Base-by-base conservation (phyloP, 2,888 invertebrate genomes). In the Temnothorax rugatulus region DNA sequence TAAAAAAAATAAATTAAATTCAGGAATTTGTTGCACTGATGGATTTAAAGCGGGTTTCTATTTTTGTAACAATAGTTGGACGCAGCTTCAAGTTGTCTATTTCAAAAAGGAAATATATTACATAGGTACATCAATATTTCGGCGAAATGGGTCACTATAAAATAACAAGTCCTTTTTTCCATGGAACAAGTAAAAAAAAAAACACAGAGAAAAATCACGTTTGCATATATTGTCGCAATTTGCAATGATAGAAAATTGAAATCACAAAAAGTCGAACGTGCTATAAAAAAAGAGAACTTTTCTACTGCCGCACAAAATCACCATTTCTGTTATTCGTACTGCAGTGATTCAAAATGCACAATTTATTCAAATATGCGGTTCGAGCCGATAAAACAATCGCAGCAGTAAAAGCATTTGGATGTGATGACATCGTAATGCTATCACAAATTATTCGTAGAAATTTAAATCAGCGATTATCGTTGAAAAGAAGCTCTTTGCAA, bases 341-440 rank as follows among this genome's bases (percentile, higher is more conserved):
- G 38, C 29, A 29, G 29, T 2, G 41, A 41, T 41, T 66, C 66
- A 76, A 76, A 76, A 76, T 66, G 52, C 66, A 52, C 52, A 41
- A 25, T 76, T 52, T 77, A 77, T 77, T 68, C 52, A 77, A 68
- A 77, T 68, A 77, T 68, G 54, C 41, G n/a, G 21, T n/a, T 52
- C 52, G 3, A 47, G 5, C 41, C 41, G 41, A 77, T 68, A 68
- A 68, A 77, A 77, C 75, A 68, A 54, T 44, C 8, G 4, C 13
- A 41, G 25, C 57, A 47, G 59, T 61, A 61, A 61, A 75, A 77
- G 57, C 21, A 50, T 69, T 66, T 66, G 4, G 21, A 52, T 66
- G 52, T 69, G n/a, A 61, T 2, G 34, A 34, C 63, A 34, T 34
- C 21, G 63, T 15, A 64, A 52, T 4, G 15, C 21, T 64, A 66